Base-by-base conservation (phyloP, 2,888 invertebrate genomes). In the Pegoplata infirma region DNA sequence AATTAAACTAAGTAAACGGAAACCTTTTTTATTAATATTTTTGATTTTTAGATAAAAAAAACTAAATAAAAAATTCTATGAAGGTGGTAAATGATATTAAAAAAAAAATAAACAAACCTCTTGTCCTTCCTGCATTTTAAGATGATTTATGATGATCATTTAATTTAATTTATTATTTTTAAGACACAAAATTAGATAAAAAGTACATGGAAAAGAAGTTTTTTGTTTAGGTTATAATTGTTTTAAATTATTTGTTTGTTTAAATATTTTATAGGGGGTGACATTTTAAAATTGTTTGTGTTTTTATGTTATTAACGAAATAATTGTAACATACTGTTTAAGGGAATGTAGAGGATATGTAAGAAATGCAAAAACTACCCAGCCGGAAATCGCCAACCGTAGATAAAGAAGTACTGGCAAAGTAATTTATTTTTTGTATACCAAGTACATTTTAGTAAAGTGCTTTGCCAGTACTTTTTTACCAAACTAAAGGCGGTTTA, bases 111-210 rank as follows among this genome's bases (percentile, higher is more conserved):
- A 91, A 92, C 92, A 89, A 92, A 92, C 92, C 92, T 92, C 91
- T 89, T 91, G 91, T 91, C 92, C 92, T 90, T 92, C 88, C 90
- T 92, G 90, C 85, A 84, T 85, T 68, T 83, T 81, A n/a, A 66
- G 81, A 10, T 73, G 56, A 47, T 59, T 40, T 40, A n/a, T 53
- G 71, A 55, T 71, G 51, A 59, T 66, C 51, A 59, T 74, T 59
- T 66, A 59, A 55, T 66, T 66, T 51, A 21, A 25, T 47, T 53
- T 58, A 80, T 8, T 55, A 16, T 47, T 59, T 74, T 81, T 81
- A 75, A 82, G 84, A 82, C 67, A 84, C 82, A 85, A 82, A 84
- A 84, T 85, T 80, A 84, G 80, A 81, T n/a, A 69, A 84, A 82
- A 84, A 81, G 81, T 82, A 73, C 76, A 69, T 82, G 82, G 80